Base-by-base conservation (phyloP, 1,140 invertebrate species). In the Fopius arisanus region DNA sequence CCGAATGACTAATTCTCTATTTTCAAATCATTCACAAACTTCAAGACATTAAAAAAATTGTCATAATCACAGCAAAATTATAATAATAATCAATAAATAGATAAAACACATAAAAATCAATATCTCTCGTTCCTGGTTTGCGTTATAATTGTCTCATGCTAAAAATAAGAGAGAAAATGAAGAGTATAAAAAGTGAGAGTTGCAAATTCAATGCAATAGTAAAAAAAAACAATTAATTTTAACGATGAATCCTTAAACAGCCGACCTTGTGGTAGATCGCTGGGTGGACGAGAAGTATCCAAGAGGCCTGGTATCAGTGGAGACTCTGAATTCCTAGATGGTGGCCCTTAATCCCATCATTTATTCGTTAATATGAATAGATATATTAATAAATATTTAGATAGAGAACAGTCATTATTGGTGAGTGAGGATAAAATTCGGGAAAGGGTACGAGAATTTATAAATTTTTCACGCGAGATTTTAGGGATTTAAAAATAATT, bases 251-350 rank as follows among this genome's bases (percentile, higher is more conserved):
- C 54, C 54, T 54, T 59, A 59, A 59, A 10, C 77, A 79, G 79
- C 79, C 79, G 86, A 89, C 87, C 87, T 87, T 88, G 87, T 81
- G 87, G 82, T 77, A 88, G 81, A 82, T 89, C 89, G 85, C 90
- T 91, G 76, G 90, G 87, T 74, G 89, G 89, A 83, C 89, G 88
- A 75, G 89, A 90, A 41, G 86, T 84, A 81, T 90, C 90, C 83
- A 91, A 88, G 74, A 86, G 83, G 80, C 89, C 89, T 74, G 88
- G 87, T 80, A 90, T 89, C 76, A 90, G 85, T 75, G 91, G 90
- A 78, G 90, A 91, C 75, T 89, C 88, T 75, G 90, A 90, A 80
- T 90, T 89, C 82, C 89, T 87, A 84, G 89, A 90, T 75, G 90
- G 88, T 81, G 89, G 88, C 77, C 89, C 89, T 90, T 84, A 80